Evolutionary conservation across 2,888 invertebrate genomes (phyloP), one percentile per base, ranked within the genome.

Genomic region (Pogonocherus hispidulus): DNA sequence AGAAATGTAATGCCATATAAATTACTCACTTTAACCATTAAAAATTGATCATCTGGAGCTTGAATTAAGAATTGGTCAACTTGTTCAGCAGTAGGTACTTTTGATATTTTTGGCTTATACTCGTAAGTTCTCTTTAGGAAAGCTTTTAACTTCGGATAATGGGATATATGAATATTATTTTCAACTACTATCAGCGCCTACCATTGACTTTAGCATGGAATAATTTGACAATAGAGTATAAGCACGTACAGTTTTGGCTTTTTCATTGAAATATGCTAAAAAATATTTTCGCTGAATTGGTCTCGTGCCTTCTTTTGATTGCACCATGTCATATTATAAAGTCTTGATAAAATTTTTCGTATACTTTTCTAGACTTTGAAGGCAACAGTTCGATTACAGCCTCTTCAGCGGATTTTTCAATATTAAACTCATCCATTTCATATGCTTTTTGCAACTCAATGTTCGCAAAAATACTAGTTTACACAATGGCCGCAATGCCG

Each of bases 301-400:
- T 63, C 20, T 44, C 27, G 16, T 19, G 14, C 54, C 23, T 59
- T 52, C 20, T 66, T 66, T 8, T 41, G 16, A n/a, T 41, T 52
- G 49, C 57, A 52, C 66, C 66, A 59, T 9, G 35, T 44, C 11
- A 32, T 52, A 19, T 27, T 27, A 27, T 8, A 9, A 66, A 66
- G 11, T 62, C 55, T 47, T 60, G 27, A 27, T 62, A 66, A 54
- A 22, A 37, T 47, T 55, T 44, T 52, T 62, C 55, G 47, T 66
- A 66, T 5, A 55, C 20, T 46, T 66, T 60, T 47, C 22, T 66
- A 11, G 60, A 67, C 22, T 62, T 49, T 23, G 46, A 11, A n/a
- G 62, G 60, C 22, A 67, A 27, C 37, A 57, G 14, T 14, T 65
- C 65, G 3, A 18, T 41, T 46, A 47, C 14, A 19, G 47, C 47